Base-by-base conservation (phyloP, 2,113 vertebrate genomes). In the Gavialis gangeticus region DNA sequence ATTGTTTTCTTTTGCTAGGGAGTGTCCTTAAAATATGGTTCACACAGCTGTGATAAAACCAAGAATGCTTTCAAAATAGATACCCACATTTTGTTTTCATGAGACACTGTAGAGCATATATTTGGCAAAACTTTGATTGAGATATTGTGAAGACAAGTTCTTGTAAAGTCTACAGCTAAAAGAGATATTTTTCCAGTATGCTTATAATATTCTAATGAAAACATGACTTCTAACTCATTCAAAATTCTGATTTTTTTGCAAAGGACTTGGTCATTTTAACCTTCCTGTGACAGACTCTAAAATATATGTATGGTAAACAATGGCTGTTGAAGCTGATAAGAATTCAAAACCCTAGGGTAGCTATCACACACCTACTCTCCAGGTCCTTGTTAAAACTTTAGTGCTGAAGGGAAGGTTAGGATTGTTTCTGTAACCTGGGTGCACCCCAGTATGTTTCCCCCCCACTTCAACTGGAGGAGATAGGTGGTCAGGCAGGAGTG, bases 191-290 rank as follows among this genome's bases (percentile, higher is more conserved):
- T 25, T 89, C 67, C 90, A 78, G 56, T 21, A 34, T 59, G 71
- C 93, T 89, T 82, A 1, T 5, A 91, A n/a, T 28, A 93, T 46
- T 22, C 11, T 90, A 87, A 87, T 19, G 34, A 85, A 93, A 94
- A 4, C n/a, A 79, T 19, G 34, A 46, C 5, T 73, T 73, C 12
- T 73, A 73, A 73, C 22, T 13, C 34, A 73, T 37, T 73, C 22
- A 6, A 46, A 73, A 73, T 22, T 37, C 21, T 4, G 34, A 21
- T 46, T 46, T 73, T 37, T 46, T 37, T 21, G 24, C 46, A 46
- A 46, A 46, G 46, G 46, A 46, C 46, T 46, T 46, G 84, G 80
- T 64, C 78, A 60, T 80, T 95, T 55, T 64, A 89, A 34, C 5
- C 4, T 30, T 89, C 83, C 63, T 85, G 57, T 46, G 54, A 91